phyloP scores from a whole-genome alignment of 2,113 vertebrate genomes.

The Heptranchias perlo region DNA sequence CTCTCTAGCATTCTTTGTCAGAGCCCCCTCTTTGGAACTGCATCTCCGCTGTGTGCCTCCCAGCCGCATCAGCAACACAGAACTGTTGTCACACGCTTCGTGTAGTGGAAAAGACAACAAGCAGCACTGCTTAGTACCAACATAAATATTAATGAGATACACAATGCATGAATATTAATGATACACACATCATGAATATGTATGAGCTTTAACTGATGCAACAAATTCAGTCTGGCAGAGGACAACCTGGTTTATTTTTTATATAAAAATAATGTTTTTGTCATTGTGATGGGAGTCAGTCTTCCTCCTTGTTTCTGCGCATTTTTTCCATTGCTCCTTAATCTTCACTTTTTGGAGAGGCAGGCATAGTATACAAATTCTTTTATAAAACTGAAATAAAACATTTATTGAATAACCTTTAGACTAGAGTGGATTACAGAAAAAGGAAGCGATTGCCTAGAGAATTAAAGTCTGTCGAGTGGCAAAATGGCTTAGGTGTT shows the following conservation, averaged over 20 bases:
- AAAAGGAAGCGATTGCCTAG: neutral
- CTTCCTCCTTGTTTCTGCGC: neutral
- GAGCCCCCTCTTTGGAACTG: neutral
- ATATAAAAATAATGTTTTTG: neutral
- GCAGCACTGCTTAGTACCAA: slow-evolving; percentile 25
- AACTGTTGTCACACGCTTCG: slow-evolving; percentile 4
- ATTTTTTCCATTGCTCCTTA: neutral
- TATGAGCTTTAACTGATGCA: neutral
- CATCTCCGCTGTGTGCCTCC: neutral
- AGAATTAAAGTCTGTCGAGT: neutral
- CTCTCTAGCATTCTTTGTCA: neutral
- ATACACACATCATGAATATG: slow-evolving; percentile 1
- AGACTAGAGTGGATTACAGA: neutral
- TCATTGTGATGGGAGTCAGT: neutral
- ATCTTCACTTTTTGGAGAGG: neutral
- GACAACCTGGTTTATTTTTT: slow-evolving; percentile 29
- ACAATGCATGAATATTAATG: slow-evolving; percentile 29
- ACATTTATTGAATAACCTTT: neutral
- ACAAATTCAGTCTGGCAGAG: slow-evolving; percentile 26
- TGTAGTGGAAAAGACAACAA: slow-evolving; percentile 30
- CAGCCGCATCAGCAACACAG: slow-evolving; percentile 8
- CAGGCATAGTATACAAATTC: neutral
- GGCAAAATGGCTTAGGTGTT: neutral
- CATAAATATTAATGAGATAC: slow-evolving; percentile 35
- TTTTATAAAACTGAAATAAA: neutral